These are phyloP conservation scores for Idris sp. DNA, from an alignment of 1,140 invertebrate species.

Conservation along the genomic window DNA sequence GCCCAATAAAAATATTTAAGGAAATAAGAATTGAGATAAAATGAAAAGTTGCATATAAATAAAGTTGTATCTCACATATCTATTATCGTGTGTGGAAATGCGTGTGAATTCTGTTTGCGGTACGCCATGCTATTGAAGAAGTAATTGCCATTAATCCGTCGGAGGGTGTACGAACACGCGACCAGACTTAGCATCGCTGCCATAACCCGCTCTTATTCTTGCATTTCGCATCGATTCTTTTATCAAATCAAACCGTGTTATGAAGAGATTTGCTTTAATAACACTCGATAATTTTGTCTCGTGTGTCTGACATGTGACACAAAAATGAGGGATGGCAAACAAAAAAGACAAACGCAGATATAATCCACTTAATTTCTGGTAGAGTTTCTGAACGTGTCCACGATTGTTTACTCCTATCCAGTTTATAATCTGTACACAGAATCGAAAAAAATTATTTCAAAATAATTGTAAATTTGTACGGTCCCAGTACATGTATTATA, in stretches of 20 bases:
- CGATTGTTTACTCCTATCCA: too few relatives aligned
- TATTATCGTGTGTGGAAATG: too few relatives aligned
- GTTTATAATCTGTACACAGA: too few relatives aligned
- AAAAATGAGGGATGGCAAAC: slow-evolving; percentile 15
- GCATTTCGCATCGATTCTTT: slow-evolving; percentile 40
- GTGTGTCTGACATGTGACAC: slow-evolving; percentile 51
- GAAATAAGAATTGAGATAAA: too few relatives aligned
- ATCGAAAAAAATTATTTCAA: too few relatives aligned
- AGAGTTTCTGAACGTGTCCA: too few relatives aligned
- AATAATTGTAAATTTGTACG: too few relatives aligned
- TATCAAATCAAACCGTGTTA: slow-evolving; percentile 65
- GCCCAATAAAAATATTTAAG: too few relatives aligned
- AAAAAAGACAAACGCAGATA: slow-evolving; percentile 22
- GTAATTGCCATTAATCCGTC: slow-evolving; percentile 78
- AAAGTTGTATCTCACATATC: too few relatives aligned
- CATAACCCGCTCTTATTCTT: slow-evolving; percentile 46
- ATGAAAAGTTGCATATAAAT: too few relatives aligned
- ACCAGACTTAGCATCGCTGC: slow-evolving; percentile 20
- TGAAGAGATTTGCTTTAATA: slow-evolving; percentile 73
- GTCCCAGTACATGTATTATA: too few relatives aligned
- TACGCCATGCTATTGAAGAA: slow-evolving; percentile 72
- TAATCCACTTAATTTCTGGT: slow-evolving; percentile 15
- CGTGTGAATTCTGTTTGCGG: slow-evolving; percentile 65
- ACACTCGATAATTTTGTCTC: slow-evolving; percentile 55
- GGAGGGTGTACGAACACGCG: slow-evolving; percentile 65